phyloP scores from a whole-genome alignment of 2,113 vertebrate species.

The Bubo scandiacus region DNA sequence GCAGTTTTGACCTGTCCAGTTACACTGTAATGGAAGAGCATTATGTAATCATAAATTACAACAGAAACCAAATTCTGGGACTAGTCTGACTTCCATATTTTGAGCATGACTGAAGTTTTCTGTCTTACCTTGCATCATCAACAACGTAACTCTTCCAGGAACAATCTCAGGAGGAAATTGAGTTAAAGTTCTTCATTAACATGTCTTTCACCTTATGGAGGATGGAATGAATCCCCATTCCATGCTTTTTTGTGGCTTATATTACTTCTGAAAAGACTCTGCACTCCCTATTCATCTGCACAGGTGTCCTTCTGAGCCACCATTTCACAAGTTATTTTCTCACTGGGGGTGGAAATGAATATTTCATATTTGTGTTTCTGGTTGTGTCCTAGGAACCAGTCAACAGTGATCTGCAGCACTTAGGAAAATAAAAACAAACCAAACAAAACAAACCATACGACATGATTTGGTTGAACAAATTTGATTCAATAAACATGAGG shows the following conservation, averaged over 20 bases:
- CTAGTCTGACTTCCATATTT: neutral
- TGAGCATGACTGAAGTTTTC: neutral
- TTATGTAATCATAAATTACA: neutral
- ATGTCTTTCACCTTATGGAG: neutral
- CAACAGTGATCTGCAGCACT: neutral
- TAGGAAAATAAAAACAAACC: neutral
- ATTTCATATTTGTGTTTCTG: neutral
- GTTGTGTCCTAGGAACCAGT: neutral
- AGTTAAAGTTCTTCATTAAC: neutral
- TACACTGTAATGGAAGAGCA: neutral
- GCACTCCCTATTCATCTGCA: neutral
- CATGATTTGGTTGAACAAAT: neutral
- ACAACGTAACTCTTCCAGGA: neutral
- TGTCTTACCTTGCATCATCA: neutral
- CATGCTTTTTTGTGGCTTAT: neutral
- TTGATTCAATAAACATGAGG: neutral
- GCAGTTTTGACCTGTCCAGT: neutral
- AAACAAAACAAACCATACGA: neutral
- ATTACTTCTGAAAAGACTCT: neutral
- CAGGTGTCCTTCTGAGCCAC: neutral
- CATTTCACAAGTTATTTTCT: neutral
- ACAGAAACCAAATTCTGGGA: neutral
- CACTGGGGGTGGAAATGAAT: neutral
- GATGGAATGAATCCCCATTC: neutral
- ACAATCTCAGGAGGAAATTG: neutral